Evolutionary conservation across 1,140 invertebrate genomes (phyloP).

Genomic region (Drosophila sechellia): DNA sequence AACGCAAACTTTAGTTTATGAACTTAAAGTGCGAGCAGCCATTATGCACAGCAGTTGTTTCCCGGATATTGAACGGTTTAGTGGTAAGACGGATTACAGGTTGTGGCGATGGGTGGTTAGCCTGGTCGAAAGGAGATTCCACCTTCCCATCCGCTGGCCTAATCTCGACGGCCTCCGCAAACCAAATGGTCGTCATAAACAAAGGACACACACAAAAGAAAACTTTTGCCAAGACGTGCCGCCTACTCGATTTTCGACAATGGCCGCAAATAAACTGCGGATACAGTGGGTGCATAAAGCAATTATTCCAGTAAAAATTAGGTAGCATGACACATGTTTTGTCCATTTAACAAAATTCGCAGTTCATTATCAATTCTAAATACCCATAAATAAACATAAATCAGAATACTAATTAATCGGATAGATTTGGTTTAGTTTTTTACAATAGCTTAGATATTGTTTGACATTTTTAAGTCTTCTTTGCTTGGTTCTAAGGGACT

Average conservation of each 20-base stretch:
- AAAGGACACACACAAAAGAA: conserved; percentile 46
- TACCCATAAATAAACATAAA: no score
- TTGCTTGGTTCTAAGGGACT: no score
- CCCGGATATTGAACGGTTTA: conserved; percentile 59
- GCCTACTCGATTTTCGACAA: conserved; percentile 44
- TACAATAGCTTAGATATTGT: no score
- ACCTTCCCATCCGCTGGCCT: conserved; percentile 57
- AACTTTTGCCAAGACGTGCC: conserved; percentile 48
- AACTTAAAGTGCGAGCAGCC: not conserved
- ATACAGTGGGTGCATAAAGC: conserved; percentile 25
- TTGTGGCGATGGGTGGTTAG: conserved; percentile 5
- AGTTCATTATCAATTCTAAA: no score
- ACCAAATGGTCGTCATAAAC: conserved; percentile 74
- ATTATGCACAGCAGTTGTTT: conserved; percentile 17
- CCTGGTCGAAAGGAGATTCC: conserved; percentile 15
- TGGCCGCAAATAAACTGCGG: conserved; percentile 28
- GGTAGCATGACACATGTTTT: not conserved
- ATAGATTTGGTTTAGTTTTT: no score
- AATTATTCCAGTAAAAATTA: not conserved
- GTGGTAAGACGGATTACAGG: conserved; percentile 32
- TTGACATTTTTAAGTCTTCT: no score
- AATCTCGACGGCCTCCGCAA: conserved; percentile 62
- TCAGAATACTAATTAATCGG: no score
- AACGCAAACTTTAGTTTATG: conserved; percentile 38
- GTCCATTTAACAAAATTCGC: no score